These are phyloP conservation scores for Nesogale talazaci DNA, from an alignment of 2,113 vertebrate species.

Conservation along the genomic window DNA sequence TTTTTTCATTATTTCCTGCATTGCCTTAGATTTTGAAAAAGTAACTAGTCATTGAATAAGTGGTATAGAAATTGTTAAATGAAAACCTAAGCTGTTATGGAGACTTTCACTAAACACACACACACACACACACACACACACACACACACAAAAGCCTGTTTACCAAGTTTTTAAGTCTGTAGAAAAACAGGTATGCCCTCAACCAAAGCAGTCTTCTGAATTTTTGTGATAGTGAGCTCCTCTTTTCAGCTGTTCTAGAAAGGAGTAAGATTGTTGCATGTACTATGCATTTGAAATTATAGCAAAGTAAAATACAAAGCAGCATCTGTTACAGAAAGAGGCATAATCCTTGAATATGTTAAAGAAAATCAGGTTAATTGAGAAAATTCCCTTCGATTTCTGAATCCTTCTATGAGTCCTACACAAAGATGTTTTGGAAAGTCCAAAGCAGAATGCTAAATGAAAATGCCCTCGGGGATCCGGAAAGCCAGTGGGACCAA, in stretches of 20 bases:
- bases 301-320: slow-evolving; percentile 29
- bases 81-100: too few relatives aligned
- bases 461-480: slow-evolving; percentile 37
- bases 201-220: not conserved
- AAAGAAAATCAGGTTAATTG: slow-evolving; percentile 42
- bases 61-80: too few relatives aligned
- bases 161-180: not conserved
- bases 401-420: slow-evolving; percentile 37
- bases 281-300: slow-evolving; percentile 16
- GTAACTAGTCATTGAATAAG: too few relatives aligned
- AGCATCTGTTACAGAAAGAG: not conserved
- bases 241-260: not conserved
- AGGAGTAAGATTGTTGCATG: slow-evolving; percentile 39
- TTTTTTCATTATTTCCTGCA: too few relatives aligned
- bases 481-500: not conserved
- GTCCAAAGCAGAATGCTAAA: slow-evolving; percentile 49
- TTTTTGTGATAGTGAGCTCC: not conserved
- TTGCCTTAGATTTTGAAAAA: too few relatives aligned
- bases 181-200: not conserved
- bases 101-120: too few relatives aligned
- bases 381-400: slow-evolving; percentile 47
- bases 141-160: not conserved
- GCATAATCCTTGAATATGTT: not conserved
- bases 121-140: too few relatives aligned
- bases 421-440: slow-evolving; percentile 45